Base-by-base conservation (phyloP, 2,888 invertebrate species). In the Parnassius orleans region DNA sequence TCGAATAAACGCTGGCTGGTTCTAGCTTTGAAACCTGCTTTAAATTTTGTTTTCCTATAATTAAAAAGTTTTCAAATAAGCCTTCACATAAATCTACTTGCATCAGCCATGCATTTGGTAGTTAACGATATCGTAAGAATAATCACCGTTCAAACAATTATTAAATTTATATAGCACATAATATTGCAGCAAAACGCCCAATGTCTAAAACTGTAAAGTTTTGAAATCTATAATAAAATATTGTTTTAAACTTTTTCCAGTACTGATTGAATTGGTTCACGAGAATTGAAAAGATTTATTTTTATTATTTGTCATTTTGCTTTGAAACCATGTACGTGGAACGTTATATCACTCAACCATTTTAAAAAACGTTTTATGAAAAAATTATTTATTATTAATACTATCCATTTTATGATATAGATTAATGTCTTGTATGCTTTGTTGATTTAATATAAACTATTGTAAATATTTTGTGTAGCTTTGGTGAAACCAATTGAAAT, bases 1-100 rank as follows among this genome's bases (percentile, higher is more conserved):
- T 55, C 33, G 55, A 51, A 44, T 60, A 51, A 51, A 55, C 33
- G 50, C 14, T 48, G 51, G 44, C 51, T 44, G 51, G 51, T 19
- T 44, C 44, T 60, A 15, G 51, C 33, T 51, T 33, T 44, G 24
- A 44, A 55, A 55, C 44, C 51, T 61, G 55, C 46, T 14, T 44
- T 61, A 55, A 61, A 61, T 44, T 61, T 56, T 56, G 51, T 14
- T 33, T 43, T 50, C 50, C 60, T 55, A 55, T 61, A 60, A 60
- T 55, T 56, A 46, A 55, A 61, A 61, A 55, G 51, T 56, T 61
- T 55, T 41, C 60, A 43, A 55, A 55, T 43, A 55, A 33, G 33
- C 33, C 24, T 24, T 33, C 7, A 33, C 33, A 33, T 33, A 33
- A 33, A 33, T 33, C 5, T 33, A 33, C 33, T 33, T 33, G 5